These are phyloP conservation scores for Apocrypta bakeri DNA, from an alignment of 1,140 invertebrate species.

Conservation along the genomic window DNA sequence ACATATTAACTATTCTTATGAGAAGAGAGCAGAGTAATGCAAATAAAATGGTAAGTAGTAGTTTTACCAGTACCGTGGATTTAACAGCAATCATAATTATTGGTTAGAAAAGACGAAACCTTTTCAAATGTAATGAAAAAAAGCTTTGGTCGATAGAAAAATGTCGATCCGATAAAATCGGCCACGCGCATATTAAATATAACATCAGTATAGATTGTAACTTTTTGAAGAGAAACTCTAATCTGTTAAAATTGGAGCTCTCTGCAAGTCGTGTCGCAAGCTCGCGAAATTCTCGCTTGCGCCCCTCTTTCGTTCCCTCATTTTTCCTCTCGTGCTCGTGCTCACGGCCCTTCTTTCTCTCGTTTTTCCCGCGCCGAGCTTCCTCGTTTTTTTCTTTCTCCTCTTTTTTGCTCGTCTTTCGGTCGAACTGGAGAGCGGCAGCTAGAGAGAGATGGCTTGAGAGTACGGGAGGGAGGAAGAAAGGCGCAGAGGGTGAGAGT, in stretches of 20 bases:
- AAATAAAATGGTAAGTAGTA: background rate
- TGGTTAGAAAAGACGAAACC: background rate
- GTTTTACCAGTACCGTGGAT: background rate
- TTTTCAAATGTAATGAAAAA: background rate
- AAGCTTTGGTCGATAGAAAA: background rate
- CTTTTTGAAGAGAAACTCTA: background rate
- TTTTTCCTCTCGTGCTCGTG: constrained; percentile 34
- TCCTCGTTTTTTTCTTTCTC: constrained; percentile 56
- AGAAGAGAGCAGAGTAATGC: background rate
- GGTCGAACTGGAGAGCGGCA: constrained; percentile 42
- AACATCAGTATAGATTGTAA: background rate
- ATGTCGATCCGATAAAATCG: background rate
- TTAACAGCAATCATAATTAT: background rate
- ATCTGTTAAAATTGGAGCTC: background rate
- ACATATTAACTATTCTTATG: background rate
- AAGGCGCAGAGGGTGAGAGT: constrained; percentile 30
- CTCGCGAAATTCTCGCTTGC: constrained; percentile 63
- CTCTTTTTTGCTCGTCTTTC: constrained; percentile 58
- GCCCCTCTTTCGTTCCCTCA: constrained; percentile 46
- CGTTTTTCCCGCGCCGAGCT: constrained; percentile 55
- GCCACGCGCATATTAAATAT: constrained; percentile 24
- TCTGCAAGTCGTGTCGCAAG: constrained; percentile 4
- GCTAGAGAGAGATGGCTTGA: background rate
- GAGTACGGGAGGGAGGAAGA: constrained; percentile 7
- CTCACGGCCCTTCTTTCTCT: constrained; percentile 50